Percentiles rank a stretch among this genome's conserved stretches.
Conservation (phyloP, 1,140 invertebrate species). For the Drosophila tristis region DNA sequence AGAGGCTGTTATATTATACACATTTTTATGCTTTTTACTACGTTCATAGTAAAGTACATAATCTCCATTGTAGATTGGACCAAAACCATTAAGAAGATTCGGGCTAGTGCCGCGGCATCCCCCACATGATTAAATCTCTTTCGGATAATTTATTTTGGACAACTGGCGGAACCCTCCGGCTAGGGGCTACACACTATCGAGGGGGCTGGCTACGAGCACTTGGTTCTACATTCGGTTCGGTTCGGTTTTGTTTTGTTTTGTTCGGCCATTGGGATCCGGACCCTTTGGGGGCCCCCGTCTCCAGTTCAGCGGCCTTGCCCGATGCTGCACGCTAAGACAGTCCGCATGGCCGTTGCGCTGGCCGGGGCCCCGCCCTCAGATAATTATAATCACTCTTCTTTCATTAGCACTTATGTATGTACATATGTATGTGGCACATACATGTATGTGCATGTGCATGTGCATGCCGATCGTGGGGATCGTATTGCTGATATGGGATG, state of each 20-base stretch:
- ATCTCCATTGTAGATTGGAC: constrained; percentile 84
- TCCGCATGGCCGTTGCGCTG: constrained; percentile 63
- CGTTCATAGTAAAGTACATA: constrained; percentile 84
- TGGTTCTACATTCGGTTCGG: constrained; percentile 4
- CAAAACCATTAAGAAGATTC: constrained; percentile 84
- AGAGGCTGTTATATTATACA: constrained; percentile 33
- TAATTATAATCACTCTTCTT: no score
- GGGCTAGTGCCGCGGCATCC: constrained; percentile 77
- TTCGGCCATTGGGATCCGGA: constrained; percentile 23
- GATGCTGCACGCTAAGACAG: constrained; percentile 63
- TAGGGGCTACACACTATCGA: constrained; percentile 49
- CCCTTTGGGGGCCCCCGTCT: neutral
- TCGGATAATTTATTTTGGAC: constrained; percentile 2
- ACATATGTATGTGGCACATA: no score
- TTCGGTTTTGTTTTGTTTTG: constrained; percentile 23
- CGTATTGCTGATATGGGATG: constrained; percentile 22
- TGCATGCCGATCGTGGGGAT: constrained; percentile 3
- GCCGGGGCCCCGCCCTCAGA: constrained; percentile 46
- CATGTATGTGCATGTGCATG: no score
- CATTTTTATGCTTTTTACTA: constrained; percentile 76
- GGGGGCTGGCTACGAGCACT: constrained; percentile 9
- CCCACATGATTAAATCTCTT: neutral
- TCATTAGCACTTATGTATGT: no score
- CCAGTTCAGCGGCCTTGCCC: constrained; percentile 66
- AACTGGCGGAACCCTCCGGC: constrained; percentile 41